Conservation (phyloP, 2,888 invertebrate genomes). For the Tachystola acroxantha region DNA sequence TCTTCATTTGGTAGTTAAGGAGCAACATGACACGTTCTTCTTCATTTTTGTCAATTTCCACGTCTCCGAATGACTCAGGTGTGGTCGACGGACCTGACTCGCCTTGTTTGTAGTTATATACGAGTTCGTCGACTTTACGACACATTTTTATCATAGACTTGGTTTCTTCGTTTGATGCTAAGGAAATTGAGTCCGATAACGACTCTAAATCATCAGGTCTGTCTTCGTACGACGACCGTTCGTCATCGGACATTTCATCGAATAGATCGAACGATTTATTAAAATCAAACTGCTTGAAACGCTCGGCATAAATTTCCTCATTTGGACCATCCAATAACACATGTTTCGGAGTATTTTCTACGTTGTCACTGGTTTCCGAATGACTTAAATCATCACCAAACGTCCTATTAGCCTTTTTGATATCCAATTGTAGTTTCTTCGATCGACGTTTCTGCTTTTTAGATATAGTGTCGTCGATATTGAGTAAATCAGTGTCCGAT, state of each 20-base stretch:
- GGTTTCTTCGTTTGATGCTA: constrained; percentile 26
- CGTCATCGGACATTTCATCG: constrained; percentile 41
- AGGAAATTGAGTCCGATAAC: constrained; percentile 43
- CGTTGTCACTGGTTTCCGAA: constrained; percentile 21
- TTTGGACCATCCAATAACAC: constrained; percentile 48
- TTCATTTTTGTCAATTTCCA: constrained; percentile 57
- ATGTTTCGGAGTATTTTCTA: constrained; percentile 66
- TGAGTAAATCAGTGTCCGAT: constrained; percentile 58
- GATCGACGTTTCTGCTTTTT: constrained; percentile 34
- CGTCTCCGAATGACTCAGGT: constrained; percentile 58
- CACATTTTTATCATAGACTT: constrained; percentile 16
- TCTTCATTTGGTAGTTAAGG: constrained; percentile 46
- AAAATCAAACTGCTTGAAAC: constrained; percentile 51
- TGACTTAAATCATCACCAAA: constrained; percentile 33
- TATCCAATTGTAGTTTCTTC: constrained; percentile 53
- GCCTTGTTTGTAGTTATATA: constrained; percentile 18
- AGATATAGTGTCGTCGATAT: constrained; percentile 20
- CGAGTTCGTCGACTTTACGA: constrained; percentile 6
- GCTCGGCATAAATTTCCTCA: constrained; percentile 48
- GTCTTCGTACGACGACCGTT: constrained; percentile 32
- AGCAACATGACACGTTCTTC: constrained; percentile 48
- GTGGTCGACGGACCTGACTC: constrained; percentile 37
- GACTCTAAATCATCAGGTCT: constrained; percentile 52
- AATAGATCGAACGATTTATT: constrained; percentile 55
- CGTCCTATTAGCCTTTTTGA: constrained; percentile 52